phyloP scores from a whole-genome alignment of 2,113 vertebrate species.

The Polyodon spathula region DNA sequence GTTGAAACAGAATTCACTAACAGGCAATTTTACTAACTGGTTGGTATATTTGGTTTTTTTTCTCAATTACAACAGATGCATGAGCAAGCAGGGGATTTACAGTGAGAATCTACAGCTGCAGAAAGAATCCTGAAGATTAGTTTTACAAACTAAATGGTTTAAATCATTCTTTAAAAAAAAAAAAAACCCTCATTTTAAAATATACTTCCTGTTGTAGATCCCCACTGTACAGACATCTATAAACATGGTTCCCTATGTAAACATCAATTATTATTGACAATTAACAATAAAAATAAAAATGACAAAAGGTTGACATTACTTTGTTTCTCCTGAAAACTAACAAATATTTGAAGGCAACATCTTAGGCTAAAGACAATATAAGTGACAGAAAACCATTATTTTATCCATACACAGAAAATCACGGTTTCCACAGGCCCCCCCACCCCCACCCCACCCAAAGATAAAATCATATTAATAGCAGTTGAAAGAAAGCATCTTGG shows the following conservation, averaged over 20 bases:
- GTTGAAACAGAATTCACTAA: constrained; percentile 77
- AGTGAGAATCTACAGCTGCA: constrained; percentile 79
- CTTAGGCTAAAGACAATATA: constrained; percentile 71
- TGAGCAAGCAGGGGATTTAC: constrained; percentile 74
- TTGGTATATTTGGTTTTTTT: constrained; percentile 76
- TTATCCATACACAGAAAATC: constrained; percentile 48
- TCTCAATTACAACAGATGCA: constrained; percentile 76
- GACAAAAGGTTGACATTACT: constrained; percentile 65
- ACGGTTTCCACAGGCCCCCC: constrained; percentile 79
- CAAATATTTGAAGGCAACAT: constrained; percentile 78
- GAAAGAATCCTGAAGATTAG: constrained; percentile 69
- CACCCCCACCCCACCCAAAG: too few species aligned
- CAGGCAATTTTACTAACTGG: constrained; percentile 72
- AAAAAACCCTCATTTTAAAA: constrained; percentile 68
- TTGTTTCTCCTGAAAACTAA: constrained; percentile 56
- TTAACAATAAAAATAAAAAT: constrained; percentile 46
- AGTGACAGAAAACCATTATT: constrained; percentile 41
- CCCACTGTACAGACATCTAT: constrained; percentile 82
- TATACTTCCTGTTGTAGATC: constrained; percentile 79
- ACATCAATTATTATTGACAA: too few species aligned
- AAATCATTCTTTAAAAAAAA: constrained; percentile 54
- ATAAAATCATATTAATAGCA: constrained; percentile 69
- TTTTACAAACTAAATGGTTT: constrained; percentile 68
- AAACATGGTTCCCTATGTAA: constrained; percentile 78
- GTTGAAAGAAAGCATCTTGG: constrained; percentile 73